Conservation (phyloP, 2,113 vertebrate genomes). For the Polypterus bichir region DNA sequence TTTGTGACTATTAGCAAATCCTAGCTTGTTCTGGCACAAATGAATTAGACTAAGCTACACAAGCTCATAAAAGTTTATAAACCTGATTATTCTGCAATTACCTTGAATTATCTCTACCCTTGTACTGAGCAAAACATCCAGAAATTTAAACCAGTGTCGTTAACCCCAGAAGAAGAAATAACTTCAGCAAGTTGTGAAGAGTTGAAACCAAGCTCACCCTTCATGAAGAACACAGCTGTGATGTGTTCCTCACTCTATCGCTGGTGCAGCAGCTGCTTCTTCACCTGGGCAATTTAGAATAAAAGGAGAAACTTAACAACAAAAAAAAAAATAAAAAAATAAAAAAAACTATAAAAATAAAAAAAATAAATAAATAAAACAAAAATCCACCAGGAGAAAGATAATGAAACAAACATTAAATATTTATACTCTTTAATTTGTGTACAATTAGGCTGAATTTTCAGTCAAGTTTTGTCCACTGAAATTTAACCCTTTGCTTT, state of each 20-base stretch:
- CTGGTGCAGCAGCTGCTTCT: conserved; percentile 40
- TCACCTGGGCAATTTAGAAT: conserved; percentile 62
- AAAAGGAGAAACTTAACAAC: conserved; percentile 55
- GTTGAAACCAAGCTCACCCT: conserved; percentile 57
- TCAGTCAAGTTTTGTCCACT: conserved; percentile 8
- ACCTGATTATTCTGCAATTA: background rate
- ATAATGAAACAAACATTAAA: conserved; percentile 16
- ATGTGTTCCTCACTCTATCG: conserved; percentile 51
- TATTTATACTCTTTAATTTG: background rate
- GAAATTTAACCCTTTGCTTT: conserved; percentile 37
- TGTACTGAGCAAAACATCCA: conserved; percentile 20
- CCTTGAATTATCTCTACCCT: background rate
- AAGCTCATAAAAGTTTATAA: background rate
- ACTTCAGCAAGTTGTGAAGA: conserved; percentile 21
- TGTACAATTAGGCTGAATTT: background rate
- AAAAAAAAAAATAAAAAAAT: conserved; percentile 25
- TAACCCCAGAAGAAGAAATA: conserved; percentile 20
- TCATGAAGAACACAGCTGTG: conserved; percentile 49
- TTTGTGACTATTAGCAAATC: background rate
- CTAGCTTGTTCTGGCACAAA: background rate
- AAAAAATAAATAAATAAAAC: conserved; percentile 26
- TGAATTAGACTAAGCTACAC: background rate
- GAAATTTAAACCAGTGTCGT: background rate
- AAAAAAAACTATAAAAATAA: conserved; percentile 15
- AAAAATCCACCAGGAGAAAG: conserved; percentile 9